A percentile compares a stretch with the other conserved stretches of the same genome.
These are phyloP conservation scores for Labrus mixtus DNA, from an alignment of 2,113 vertebrate genomes.

Conservation along the genomic window DNA sequence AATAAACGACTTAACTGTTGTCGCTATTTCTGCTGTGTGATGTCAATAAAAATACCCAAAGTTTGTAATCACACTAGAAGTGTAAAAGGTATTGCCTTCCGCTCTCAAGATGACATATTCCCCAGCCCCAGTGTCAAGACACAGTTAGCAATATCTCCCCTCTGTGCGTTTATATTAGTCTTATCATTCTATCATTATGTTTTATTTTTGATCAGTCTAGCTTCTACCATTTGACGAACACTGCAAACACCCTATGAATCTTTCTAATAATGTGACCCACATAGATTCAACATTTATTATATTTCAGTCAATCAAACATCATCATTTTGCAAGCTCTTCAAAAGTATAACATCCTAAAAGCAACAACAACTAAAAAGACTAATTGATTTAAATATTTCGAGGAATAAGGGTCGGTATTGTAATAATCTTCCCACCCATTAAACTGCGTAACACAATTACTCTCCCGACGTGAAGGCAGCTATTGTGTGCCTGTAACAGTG, in stretches of 20 bases:
- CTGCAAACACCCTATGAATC: no score
- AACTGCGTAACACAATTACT: slow-evolving; percentile 13
- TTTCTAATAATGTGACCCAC: no score
- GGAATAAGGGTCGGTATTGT: background rate
- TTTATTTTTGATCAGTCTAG: no score
- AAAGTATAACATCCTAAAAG: no score
- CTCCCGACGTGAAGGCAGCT: background rate
- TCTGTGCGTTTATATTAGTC: no score
- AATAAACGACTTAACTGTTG: background rate
- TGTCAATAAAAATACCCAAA: background rate
- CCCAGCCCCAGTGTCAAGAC: background rate
- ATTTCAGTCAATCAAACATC: no score
- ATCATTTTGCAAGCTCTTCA: no score
- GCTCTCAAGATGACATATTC: background rate
- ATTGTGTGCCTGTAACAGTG: slow-evolving; percentile 11
- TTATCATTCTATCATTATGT: no score
- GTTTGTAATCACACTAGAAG: background rate
- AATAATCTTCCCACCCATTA: background rate
- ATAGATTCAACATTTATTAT: no score
- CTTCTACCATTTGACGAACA: no score
- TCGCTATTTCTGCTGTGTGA: background rate
- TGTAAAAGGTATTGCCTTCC: background rate
- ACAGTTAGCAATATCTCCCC: no score
- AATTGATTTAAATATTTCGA: background rate
- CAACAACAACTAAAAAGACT: background rate